Evolutionary conservation across 2,888 invertebrate genomes (phyloP).

Genomic region (Anticlea derivata): DNA sequence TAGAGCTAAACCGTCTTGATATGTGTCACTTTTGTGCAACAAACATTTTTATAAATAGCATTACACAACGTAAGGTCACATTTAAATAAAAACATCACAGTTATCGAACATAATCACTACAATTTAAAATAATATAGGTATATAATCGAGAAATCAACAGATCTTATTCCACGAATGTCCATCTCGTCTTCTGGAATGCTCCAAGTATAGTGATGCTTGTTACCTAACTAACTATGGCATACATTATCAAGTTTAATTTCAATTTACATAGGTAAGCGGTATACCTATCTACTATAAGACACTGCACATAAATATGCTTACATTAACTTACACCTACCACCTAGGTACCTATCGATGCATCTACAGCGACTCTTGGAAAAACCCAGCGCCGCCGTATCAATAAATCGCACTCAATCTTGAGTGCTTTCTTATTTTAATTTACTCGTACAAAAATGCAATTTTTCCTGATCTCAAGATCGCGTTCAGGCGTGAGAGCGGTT

Average conservation of each 20-base stretch:
- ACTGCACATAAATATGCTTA: no score
- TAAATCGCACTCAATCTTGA: no score
- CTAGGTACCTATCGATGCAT: no score
- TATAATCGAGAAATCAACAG: background rate
- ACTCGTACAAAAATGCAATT: no score
- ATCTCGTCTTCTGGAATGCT: background rate
- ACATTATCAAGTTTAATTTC: background rate
- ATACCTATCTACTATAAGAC: no score
- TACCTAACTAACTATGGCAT: no score
- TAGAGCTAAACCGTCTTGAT: background rate
- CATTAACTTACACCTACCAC: no score
- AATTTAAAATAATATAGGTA: background rate
- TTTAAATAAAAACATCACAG: conserved; percentile 1
- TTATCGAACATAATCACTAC: background rate
- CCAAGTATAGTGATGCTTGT: background rate
- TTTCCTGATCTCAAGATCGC: no score
- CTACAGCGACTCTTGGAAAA: no score
- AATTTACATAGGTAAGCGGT: background rate
- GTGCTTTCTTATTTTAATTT: no score
- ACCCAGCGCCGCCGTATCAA: no score
- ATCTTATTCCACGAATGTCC: background rate
- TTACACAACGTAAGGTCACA: background rate
- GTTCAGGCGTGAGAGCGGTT: no score
- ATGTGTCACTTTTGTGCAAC: conserved; percentile 10
- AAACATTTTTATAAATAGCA: background rate